Evolutionary conservation across 2,888 invertebrate species (phyloP).

Genomic region (Cotesia congregata): DNA sequence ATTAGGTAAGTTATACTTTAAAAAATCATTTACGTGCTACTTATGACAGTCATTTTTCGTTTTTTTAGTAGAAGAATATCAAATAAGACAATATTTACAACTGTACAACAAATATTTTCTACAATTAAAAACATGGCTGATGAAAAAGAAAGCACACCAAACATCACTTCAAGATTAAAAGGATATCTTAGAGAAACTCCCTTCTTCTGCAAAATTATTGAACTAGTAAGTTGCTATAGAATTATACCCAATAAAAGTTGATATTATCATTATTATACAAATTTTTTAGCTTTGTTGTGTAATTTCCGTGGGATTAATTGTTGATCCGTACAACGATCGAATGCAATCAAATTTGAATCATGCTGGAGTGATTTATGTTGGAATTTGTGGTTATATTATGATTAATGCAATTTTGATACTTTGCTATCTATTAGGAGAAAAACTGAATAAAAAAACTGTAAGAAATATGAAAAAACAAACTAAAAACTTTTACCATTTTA

Average conservation of each 20-base stretch:
- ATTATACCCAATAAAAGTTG: background rate
- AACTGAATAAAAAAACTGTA: conserved; percentile 75
- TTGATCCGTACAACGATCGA: conserved; percentile 74
- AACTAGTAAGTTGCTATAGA: conserved; percentile 73
- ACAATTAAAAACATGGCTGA: conserved; percentile 51
- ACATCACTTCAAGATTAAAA: conserved; percentile 49
- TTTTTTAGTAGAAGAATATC: background rate
- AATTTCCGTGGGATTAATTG: conserved; percentile 75
- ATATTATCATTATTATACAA: conserved; percentile 5
- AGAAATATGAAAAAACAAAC: conserved; percentile 36
- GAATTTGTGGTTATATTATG: conserved; percentile 77
- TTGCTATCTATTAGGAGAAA: conserved; percentile 75
- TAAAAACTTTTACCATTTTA: background rate
- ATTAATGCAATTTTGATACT: conserved; percentile 76
- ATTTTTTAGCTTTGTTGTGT: conserved; percentile 74
- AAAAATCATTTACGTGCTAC: background rate
- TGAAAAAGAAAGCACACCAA: conserved; percentile 46
- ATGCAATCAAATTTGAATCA: conserved; percentile 71
- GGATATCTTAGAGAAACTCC: conserved; percentile 55
- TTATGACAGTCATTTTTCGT: background rate
- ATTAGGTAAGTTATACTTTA: background rate
- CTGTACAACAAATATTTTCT: background rate
- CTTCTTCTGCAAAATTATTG: conserved; percentile 72
- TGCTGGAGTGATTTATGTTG: conserved; percentile 77
- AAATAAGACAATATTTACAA: background rate